Conservation (phyloP, 2,888 invertebrate species). For the Capitulum mitella region DNA sequence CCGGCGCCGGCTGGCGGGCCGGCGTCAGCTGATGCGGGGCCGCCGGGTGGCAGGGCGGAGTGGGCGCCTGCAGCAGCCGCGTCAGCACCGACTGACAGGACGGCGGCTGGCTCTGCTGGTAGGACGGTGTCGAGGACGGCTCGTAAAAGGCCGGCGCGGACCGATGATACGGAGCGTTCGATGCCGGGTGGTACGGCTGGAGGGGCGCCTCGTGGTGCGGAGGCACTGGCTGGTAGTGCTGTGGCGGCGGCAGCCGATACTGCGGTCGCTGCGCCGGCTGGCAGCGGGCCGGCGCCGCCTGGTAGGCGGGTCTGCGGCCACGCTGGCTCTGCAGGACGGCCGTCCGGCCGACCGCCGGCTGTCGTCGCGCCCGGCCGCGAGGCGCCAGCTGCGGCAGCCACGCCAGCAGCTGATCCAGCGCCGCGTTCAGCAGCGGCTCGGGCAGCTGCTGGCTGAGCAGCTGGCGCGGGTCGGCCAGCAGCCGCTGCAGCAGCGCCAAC, state of each 20-base stretch:
- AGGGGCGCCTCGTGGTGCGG: neutral
- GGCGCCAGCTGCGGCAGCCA: slow-evolving; percentile 11
- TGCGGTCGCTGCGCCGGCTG: neutral
- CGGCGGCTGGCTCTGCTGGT: neutral
- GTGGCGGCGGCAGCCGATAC: neutral
- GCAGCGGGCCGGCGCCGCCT: neutral
- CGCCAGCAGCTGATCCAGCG: slow-evolving; percentile 8
- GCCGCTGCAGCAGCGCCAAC: slow-evolving; percentile 1
- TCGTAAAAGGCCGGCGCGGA: too few relatives aligned
- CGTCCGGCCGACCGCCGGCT: too few relatives aligned
- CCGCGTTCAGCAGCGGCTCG: slow-evolving; percentile 16
- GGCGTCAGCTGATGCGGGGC: neutral
- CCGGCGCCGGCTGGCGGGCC: neutral
- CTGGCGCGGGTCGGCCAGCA: slow-evolving; percentile 13
- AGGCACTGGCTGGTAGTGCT: neutral
- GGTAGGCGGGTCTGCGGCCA: neutral
- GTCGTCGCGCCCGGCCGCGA: neutral
- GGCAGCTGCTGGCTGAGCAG: slow-evolving; percentile 11
- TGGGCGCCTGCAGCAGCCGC: neutral
- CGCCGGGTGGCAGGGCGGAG: neutral
- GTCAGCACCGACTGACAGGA: neutral
- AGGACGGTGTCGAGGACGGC: neutral
- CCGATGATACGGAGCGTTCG: too few relatives aligned
- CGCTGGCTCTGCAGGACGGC: neutral
- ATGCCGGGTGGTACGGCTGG: neutral